Evolutionary conservation across 2,888 invertebrate species (phyloP), one percentile per base, ranked within the genome.

Genomic region (Caenorhabditis imperialis): DNA sequence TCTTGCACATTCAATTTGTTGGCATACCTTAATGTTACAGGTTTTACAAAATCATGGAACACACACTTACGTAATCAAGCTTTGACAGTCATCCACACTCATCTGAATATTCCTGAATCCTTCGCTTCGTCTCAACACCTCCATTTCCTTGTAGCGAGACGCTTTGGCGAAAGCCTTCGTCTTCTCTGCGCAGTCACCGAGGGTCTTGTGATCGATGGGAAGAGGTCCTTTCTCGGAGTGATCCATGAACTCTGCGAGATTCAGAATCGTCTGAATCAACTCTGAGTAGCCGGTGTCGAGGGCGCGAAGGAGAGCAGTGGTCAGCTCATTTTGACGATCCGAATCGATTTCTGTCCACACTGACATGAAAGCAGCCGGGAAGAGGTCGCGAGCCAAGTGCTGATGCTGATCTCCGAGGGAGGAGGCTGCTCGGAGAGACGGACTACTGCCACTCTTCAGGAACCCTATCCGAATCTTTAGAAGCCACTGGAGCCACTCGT

Each of bases 401-500:
- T 94, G 94, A 89, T 98, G 96, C 27, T 94, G 94, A 89, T 97
- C 96, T 0, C 96, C 95, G 18, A 97, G 89, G 0, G 94, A 93
- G 87, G 94, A 92, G 86, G 98, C 98, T 1, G 97, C 95, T 77
- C 95, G 91, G 23, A 99, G 90, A 0, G 97, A 96, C 6, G 96
- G 95, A 33, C 96, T 96, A 2, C 96, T 95, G 0, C 96, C 96
- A 88, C 53, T 53, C 55, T 96, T 95, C 8, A 99, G 91, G 30
- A 99, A 90, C 55, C 96, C 96, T 77, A 96, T 94, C 72, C 95
- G 95, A 69, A 99, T 91, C 44, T 95, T 92, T 44, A 94, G 91
- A 54, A 98, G 89, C 99, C 98, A 99, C 89, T 98, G 97, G 48
- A 96, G 91, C 99, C 99, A 99, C 89, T 99, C 99, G 85, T 99